A percentile compares a stretch with the other conserved stretches of the same genome.
These are phyloP conservation scores for Anser cygnoides DNA, from an alignment of 2,113 vertebrate genomes.

Conservation along the genomic window DNA sequence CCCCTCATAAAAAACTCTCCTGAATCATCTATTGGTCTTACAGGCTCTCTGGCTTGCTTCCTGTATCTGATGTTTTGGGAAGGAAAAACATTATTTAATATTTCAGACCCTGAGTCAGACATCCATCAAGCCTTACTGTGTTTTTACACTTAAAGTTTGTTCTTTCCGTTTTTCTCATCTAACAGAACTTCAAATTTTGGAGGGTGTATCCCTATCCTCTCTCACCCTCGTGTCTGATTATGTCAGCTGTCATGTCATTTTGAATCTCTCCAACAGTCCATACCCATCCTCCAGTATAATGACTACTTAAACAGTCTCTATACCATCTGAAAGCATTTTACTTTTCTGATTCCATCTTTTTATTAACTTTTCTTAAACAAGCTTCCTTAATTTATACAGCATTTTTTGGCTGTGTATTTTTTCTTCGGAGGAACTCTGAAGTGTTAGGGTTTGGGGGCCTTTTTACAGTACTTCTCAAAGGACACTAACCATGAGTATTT, in stretches of 20 bases:
- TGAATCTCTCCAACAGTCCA: background rate
- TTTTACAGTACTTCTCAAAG: background rate
- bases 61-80: background rate
- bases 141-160: background rate
- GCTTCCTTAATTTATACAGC: background rate
- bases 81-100: background rate
- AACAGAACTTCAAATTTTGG: background rate
- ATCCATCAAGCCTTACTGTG: rapidly evolving
- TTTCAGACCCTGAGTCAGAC: background rate
- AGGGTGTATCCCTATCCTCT: background rate
- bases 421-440: background rate
- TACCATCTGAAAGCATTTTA: background rate
- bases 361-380: background rate
- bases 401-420: background rate
- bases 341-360: background rate
- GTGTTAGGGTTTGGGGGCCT: background rate
- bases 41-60: background rate
- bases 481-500: background rate
- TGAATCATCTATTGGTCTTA: background rate
- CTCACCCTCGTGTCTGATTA: background rate
- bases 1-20: background rate
- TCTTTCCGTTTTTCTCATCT: background rate
- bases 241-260: background rate
- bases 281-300: background rate
- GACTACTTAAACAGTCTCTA: background rate